Conservation (phyloP, 2,797 vertebrate species). For the Thripadectes ignobilis region DNA sequence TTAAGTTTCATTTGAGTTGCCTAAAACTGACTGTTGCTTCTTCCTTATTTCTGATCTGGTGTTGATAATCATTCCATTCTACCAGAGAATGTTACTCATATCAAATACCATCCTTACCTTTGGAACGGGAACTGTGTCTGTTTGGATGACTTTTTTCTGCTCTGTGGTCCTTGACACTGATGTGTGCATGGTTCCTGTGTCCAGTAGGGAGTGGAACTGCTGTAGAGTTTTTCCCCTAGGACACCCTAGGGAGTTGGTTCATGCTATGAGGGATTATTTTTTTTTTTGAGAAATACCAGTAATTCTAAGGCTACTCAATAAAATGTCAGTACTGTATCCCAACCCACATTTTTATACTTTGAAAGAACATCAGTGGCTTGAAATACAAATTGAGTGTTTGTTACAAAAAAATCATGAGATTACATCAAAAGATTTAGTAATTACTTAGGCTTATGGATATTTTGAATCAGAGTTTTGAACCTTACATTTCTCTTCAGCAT, state of each 20-base stretch:
- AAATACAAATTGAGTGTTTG: neutral
- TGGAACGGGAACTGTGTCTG: neutral
- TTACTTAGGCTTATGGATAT: neutral
- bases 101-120: neutral
- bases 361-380: neutral
- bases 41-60: neutral
- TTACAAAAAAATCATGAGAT: neutral
- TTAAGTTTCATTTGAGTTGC: neutral
- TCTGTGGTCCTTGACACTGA: neutral
- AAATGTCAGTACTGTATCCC: neutral
- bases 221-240: neutral
- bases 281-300: neutral
- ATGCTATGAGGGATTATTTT: neutral
- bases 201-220: neutral
- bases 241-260: neutral
- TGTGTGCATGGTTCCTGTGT: neutral
- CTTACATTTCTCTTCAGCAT: slow-evolving; percentile 49
- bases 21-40: neutral
- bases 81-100: neutral
- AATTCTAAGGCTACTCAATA: neutral
- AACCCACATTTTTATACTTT: neutral
- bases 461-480: neutral
- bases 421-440: neutral
- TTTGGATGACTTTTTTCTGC: neutral
- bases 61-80: neutral